Percentiles rank a stretch among this genome's conserved stretches.
These are phyloP conservation scores for Corella eumyota DNA, from an alignment of 23 tunicate species.

Conservation along the genomic window DNA sequence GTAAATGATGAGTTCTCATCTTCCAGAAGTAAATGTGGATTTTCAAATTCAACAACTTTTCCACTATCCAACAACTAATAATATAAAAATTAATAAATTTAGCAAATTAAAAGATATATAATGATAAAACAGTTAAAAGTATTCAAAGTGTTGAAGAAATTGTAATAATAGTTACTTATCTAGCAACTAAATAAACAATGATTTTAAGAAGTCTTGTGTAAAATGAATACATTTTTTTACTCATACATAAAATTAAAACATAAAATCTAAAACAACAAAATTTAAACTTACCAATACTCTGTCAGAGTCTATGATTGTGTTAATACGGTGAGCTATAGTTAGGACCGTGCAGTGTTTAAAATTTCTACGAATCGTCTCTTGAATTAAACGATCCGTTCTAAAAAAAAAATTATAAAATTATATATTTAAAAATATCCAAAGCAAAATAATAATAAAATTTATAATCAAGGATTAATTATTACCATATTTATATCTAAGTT, in stretches of 20 bases:
- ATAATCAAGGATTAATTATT: no score
- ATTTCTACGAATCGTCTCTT: slow-evolving; percentile 55
- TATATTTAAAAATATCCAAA: neutral
- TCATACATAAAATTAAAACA: no score
- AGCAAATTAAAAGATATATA: no score
- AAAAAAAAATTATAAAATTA: neutral
- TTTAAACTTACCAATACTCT: slow-evolving; percentile 51
- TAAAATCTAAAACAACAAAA: neutral
- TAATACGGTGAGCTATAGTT: slow-evolving; percentile 85
- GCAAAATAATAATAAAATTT: no score
- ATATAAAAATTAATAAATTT: no score
- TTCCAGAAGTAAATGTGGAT: slow-evolving; percentile 44
- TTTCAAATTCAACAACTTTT: slow-evolving; percentile 51
- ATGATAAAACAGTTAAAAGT: no score
- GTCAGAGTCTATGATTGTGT: slow-evolving; percentile 88
- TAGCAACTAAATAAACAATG: no score
- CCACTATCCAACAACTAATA: slow-evolving; percentile 58
- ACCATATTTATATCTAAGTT: no score
- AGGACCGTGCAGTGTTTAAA: slow-evolving; percentile 74
- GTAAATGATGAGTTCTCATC: slow-evolving; percentile 18
- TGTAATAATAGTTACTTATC: no score
- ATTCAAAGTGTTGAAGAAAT: no score
- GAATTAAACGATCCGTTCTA: slow-evolving; percentile 88
- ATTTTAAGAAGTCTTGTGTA: no score
- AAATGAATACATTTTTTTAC: no score